A percentile compares a stretch with the other conserved stretches of the same genome.
Evolutionary conservation across 2,113 vertebrate species (phyloP).

Genomic region (Tupaia tana): DNA sequence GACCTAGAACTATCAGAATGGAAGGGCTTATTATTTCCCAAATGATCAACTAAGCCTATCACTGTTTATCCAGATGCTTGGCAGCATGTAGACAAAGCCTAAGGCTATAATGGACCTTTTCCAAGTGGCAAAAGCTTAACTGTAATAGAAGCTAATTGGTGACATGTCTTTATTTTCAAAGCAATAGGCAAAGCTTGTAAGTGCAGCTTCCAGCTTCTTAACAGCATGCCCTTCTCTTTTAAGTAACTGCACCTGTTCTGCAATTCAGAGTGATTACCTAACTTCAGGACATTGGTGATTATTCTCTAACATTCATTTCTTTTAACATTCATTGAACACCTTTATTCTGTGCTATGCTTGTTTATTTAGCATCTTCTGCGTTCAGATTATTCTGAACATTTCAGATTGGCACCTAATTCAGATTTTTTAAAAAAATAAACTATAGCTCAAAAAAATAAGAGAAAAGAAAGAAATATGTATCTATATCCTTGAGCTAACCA

Average conservation of each 20-base stretch:
- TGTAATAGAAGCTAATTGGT: constrained; percentile 55
- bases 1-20: constrained; percentile 54
- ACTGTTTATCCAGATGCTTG: constrained; percentile 68
- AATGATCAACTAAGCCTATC: constrained; percentile 50
- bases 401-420: neutral
- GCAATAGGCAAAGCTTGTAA: constrained; percentile 22
- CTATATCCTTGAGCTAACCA: neutral
- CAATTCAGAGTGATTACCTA: neutral
- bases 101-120: constrained; percentile 52
- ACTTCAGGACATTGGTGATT: constrained; percentile 29
- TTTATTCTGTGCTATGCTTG: neutral
- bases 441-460: neutral
- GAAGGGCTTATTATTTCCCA: constrained; percentile 46
- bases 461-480: too few relatives aligned
- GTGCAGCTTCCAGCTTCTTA: constrained; percentile 56
- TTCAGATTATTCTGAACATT: constrained; percentile 39
- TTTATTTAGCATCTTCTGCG: constrained; percentile 17
- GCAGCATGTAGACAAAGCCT: constrained; percentile 59
- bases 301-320: constrained; percentile 35
- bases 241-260: constrained; percentile 53
- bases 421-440: neutral
- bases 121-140: constrained; percentile 59
- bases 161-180: constrained; percentile 56
- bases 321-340: constrained; percentile 9
- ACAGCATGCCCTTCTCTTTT: neutral